Evolutionary conservation across 2,888 invertebrate genomes (phyloP).

Genomic region (Anthophora plumipes): DNA sequence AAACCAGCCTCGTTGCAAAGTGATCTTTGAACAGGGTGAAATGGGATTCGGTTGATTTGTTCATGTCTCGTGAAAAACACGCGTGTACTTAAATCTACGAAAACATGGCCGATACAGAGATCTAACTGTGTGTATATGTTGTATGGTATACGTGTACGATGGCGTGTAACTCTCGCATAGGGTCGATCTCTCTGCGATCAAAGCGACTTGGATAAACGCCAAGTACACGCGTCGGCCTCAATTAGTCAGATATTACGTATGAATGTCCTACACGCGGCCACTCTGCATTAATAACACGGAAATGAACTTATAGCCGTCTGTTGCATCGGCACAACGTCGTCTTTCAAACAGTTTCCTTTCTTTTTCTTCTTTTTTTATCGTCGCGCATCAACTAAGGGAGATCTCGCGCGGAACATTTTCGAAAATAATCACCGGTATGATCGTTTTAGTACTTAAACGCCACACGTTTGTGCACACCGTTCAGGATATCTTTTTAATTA

Average conservation of each 20-base stretch:
- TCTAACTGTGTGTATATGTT: not conserved
- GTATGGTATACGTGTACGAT: not conserved
- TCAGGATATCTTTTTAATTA: not conserved
- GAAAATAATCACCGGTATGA: not conserved
- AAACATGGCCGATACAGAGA: not conserved
- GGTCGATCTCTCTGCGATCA: slow-evolving; percentile 68
- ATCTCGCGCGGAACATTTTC: not conserved
- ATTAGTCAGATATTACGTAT: slow-evolving; percentile 78
- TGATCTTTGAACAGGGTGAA: slow-evolving; percentile 11
- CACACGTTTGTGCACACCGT: too few relatives aligned
- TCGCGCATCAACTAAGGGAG: not conserved
- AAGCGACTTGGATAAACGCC: slow-evolving; percentile 77
- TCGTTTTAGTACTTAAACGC: not conserved
- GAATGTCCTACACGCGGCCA: slow-evolving; percentile 69
- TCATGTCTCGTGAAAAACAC: not conserved
- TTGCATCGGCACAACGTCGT: not conserved
- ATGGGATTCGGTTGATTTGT: slow-evolving; percentile 8
- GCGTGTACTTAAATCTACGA: slow-evolving; percentile 26
- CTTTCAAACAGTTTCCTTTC: slow-evolving; percentile 22
- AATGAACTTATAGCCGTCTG: slow-evolving; percentile 55
- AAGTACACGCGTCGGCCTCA: slow-evolving; percentile 79
- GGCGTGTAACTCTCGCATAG: slow-evolving; percentile 5
- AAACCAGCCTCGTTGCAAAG: not conserved
- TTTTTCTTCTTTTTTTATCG: too few relatives aligned
- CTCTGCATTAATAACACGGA: slow-evolving; percentile 68